phyloP scores from a whole-genome alignment of 1,140 invertebrate species.

The Brachionus manjavacas region DNA sequence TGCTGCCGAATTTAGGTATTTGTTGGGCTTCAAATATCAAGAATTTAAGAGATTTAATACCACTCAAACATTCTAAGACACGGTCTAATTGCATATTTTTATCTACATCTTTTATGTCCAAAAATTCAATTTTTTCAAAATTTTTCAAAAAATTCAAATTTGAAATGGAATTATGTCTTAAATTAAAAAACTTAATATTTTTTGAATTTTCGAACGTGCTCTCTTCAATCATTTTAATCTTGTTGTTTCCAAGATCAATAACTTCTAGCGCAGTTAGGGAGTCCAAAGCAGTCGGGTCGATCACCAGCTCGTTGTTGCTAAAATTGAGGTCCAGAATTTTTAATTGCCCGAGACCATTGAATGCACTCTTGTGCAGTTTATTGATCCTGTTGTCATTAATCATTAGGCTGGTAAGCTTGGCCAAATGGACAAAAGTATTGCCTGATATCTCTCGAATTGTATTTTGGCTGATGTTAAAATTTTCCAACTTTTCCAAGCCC shows the following conservation, averaged over 20 bases:
- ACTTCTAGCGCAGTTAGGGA: neutral
- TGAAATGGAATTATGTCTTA: neutral
- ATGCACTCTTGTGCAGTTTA: neutral
- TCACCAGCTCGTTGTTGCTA: neutral
- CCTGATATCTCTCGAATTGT: neutral
- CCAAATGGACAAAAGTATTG: neutral
- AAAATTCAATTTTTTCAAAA: conserved; percentile 1
- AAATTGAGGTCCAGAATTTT: neutral
- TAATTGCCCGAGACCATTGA: neutral
- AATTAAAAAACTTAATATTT: conserved; percentile 20
- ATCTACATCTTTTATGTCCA: neutral
- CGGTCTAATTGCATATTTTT: neutral
- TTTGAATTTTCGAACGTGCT: neutral
- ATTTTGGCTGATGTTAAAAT: conserved; percentile 15
- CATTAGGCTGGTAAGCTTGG: neutral
- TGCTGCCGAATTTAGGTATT: neutral
- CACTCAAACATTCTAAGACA: neutral
- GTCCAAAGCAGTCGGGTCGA: neutral
- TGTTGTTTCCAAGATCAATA: neutral
- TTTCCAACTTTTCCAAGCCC: neutral
- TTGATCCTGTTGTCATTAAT: neutral
- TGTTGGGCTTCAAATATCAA: neutral
- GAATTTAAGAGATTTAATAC: neutral
- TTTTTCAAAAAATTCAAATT: neutral
- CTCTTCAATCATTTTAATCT: neutral